Conservation (phyloP, 2,797 vertebrate genomes). For the Falco columbarius region DNA sequence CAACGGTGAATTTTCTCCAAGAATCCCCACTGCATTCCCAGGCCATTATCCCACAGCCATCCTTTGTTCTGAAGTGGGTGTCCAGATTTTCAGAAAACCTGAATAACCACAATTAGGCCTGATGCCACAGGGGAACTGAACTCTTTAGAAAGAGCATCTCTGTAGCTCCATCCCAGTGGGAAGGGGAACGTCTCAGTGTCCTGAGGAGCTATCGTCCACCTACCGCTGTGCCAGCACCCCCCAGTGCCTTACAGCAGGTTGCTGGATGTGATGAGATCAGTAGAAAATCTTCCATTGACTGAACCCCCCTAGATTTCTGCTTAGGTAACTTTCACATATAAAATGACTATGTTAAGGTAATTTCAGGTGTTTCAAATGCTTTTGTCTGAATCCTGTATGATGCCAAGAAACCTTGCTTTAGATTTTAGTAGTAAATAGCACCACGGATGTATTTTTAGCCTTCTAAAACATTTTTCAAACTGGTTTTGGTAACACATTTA, state of each 20-base stretch:
- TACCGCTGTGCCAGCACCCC: not conserved
- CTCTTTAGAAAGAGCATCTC: not conserved
- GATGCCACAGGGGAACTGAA: not conserved
- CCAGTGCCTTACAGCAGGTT: not conserved
- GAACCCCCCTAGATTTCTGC: not conserved
- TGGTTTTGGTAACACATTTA: not conserved
- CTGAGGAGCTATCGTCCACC: accelerated
- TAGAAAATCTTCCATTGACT: not conserved
- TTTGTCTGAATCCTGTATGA: not conserved
- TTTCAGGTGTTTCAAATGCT: not conserved
- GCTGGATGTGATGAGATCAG: not conserved
- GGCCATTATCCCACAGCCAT: not conserved
- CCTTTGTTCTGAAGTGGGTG: not conserved
- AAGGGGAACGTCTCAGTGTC: not conserved
- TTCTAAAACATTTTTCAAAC: not conserved
- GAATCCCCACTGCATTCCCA: not conserved
- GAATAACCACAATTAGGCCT: not conserved
- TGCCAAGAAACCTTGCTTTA: not conserved
- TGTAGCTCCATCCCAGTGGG: not conserved
- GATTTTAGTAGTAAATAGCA: not conserved
- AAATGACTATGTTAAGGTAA: not conserved
- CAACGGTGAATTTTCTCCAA: not conserved
- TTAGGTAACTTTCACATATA: not conserved
- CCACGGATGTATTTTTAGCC: not conserved
- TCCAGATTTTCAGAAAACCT: not conserved